Evolutionary conservation across 1,140 invertebrate genomes (phyloP), one percentile per base, ranked within the genome.

Genomic region (Eumaeus atala): DNA sequence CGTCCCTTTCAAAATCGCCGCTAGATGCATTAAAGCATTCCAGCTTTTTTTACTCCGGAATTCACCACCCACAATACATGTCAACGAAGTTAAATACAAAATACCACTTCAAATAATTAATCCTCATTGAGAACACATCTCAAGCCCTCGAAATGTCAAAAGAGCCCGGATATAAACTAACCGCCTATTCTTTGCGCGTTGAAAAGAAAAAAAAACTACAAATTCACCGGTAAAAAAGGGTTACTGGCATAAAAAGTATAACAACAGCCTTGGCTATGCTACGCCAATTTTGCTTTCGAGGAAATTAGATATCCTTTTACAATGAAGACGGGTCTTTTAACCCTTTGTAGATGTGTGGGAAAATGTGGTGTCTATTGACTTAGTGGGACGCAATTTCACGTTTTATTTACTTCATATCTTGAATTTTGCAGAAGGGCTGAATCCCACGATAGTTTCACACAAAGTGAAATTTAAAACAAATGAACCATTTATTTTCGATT

Each of bases 251-350:
- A 72, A 74, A 77, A 77, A 74, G 48, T 56, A 64, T 74, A 80
- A 80, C 68, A 75, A 70, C 54, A 65, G 73, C 72, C 68, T 72
- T 62, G 60, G 75, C 74, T 74, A 74, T 83, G 80, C 81, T 84
- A 81, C 80, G 83, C 74, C 83, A 86, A 86, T 86, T 86, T 86
- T 83, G 79, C 76, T 80, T 75, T 73, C 75, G 76, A 86, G 76
- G 83, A 84, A 86, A 84, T 86, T 86, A 86, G 83, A 86, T 86
- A 86, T 84, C 77, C 72, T 78, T 62, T 79, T 72, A 82, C 71
- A 75, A 77, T 76, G 52, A 67, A 73, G 71, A 70, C 64, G 70
- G 61, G 56, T 60, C 61, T 72, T 77, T 81, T 74, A 74, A 75
- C 72, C 75, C 68, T 77, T 82, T 82, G 71, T 76, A 55, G 57